Percentiles rank a stretch among this genome's conserved stretches.
Evolutionary conservation across 2,113 vertebrate species (phyloP).

Genomic region (Willisornis vidua): DNA sequence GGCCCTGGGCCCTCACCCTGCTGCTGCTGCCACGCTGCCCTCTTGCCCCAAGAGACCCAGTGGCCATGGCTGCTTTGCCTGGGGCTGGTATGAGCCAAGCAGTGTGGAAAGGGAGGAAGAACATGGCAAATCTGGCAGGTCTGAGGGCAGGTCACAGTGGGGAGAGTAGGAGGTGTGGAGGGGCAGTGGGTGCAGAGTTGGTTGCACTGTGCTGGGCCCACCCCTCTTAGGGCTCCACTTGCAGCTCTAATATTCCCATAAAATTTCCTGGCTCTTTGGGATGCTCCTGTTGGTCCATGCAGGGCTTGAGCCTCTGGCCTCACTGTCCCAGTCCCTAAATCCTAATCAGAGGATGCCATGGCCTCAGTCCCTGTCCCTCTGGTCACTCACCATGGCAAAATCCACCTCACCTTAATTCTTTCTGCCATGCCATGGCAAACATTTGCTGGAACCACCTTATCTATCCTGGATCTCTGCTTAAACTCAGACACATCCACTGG

Average conservation of each 20-base stretch:
- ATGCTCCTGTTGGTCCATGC: neutral
- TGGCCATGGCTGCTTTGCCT: neutral
- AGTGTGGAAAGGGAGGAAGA: neutral
- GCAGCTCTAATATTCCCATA: accelerated
- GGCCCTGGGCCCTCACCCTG: neutral
- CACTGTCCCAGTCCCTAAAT: neutral
- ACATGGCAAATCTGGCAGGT: neutral
- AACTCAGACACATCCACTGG: neutral
- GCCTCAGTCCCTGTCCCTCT: neutral
- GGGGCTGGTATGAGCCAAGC: neutral
- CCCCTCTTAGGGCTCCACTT: accelerated
- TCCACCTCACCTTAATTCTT: neutral
- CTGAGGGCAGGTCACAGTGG: accelerated
- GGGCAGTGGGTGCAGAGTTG: neutral
- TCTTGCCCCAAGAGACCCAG: neutral
- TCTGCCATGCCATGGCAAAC: neutral
- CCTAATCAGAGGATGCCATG: neutral
- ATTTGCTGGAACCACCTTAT: neutral
- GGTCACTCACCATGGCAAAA: accelerated
- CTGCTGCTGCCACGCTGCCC: neutral
- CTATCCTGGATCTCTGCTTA: neutral
- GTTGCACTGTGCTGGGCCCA: neutral
- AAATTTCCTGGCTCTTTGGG: neutral
- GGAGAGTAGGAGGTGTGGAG: neutral
- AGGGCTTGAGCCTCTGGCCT: neutral